phyloP scores from a whole-genome alignment of 2,113 vertebrate species.

The Sinocyclocheilus anshuiensis region DNA sequence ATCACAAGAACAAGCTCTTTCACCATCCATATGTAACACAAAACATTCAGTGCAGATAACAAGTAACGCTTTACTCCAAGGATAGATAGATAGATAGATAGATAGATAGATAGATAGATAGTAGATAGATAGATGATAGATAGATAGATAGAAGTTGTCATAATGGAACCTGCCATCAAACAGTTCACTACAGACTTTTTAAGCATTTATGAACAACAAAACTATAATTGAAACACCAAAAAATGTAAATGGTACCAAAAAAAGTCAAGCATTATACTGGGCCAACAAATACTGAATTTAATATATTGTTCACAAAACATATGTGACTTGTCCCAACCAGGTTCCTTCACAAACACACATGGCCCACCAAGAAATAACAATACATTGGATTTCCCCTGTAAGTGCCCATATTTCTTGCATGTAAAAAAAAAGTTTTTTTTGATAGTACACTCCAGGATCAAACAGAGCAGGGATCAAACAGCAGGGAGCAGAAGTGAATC shows the following conservation, averaged over 20 bases:
- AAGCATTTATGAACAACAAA: too few relatives aligned
- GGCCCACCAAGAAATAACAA: background rate
- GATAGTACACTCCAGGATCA: background rate
- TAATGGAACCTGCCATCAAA: too few relatives aligned
- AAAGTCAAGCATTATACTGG: too few relatives aligned
- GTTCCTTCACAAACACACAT: background rate
- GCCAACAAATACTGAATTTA: too few relatives aligned
- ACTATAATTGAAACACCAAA: too few relatives aligned
- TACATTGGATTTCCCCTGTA: conserved; percentile 15
- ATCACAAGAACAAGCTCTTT: conserved; percentile 43
- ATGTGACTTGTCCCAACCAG: background rate
- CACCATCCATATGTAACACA: background rate
- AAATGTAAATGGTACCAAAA: too few relatives aligned
- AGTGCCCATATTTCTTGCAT: conserved; percentile 12
- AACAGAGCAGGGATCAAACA: conserved; percentile 38
- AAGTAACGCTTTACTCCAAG: background rate
- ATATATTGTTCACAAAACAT: too few relatives aligned
- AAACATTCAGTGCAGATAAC: background rate
- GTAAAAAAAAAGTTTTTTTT: conserved; percentile 17
- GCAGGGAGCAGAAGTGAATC: background rate
- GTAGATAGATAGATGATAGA: background rate
- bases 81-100: background rate
- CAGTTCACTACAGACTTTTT: too few relatives aligned
- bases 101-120: background rate
- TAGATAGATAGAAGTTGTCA: background rate